Conservation (phyloP, 2,113 vertebrate genomes). For the Catagonus wagneri region DNA sequence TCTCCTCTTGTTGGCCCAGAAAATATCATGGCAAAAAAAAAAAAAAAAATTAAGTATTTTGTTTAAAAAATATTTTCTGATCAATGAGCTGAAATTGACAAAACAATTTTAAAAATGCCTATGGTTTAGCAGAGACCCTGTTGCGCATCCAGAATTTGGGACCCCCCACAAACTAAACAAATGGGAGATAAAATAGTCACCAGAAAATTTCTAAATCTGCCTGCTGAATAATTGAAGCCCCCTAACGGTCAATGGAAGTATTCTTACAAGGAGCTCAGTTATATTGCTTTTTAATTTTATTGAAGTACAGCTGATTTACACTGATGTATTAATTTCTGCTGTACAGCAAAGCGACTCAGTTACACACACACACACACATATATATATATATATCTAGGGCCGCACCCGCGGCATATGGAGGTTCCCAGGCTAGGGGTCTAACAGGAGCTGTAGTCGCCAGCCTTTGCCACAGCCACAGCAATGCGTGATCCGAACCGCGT, state of each 20-base stretch:
- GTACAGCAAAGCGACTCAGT: too few relatives aligned
- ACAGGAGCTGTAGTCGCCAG: too few relatives aligned
- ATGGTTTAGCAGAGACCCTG: neutral
- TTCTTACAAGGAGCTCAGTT: neutral
- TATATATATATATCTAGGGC: too few relatives aligned
- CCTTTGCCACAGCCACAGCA: too few relatives aligned
- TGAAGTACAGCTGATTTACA: too few relatives aligned
- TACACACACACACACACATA: too few relatives aligned
- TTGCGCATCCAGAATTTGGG: neutral
- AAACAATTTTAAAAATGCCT: neutral
- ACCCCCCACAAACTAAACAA: neutral
- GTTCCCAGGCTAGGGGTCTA: too few relatives aligned
- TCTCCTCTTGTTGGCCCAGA: neutral
- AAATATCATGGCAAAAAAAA: neutral
- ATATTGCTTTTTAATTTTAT: too few relatives aligned
- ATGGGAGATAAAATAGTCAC: neutral
- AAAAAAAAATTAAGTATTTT: neutral
- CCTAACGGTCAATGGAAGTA: neutral
- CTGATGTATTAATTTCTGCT: too few relatives aligned
- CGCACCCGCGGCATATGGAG: too few relatives aligned
- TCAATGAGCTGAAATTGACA: neutral
- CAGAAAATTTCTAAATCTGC: neutral
- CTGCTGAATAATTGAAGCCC: neutral
- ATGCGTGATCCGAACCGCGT: too few relatives aligned
- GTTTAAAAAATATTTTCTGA: neutral